Evolutionary conservation across 1,140 invertebrate genomes (phyloP).

Genomic region (Sesamia nonagrioides): DNA sequence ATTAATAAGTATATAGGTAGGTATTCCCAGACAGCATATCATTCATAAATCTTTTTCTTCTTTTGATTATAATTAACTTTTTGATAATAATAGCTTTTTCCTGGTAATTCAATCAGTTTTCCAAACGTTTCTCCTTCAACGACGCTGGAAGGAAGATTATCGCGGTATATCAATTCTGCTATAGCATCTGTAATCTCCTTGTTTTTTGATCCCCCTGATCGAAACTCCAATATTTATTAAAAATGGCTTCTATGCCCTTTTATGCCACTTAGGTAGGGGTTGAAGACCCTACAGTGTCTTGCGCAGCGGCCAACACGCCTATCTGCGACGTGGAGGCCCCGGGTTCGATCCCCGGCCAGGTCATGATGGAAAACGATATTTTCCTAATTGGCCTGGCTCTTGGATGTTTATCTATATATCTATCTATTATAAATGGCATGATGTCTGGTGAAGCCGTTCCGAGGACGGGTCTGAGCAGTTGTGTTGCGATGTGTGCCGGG

Average conservation of each 20-base stretch:
- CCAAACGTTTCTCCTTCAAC: slow-evolving; percentile 25
- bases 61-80: slow-evolving; percentile 59
- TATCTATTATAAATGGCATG: too few species aligned
- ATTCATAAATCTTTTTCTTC: slow-evolving; percentile 60
- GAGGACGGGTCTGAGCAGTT: too few species aligned
- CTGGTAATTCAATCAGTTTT: slow-evolving; percentile 43
- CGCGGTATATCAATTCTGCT: slow-evolving; percentile 52
- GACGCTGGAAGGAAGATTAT: slow-evolving; percentile 47
- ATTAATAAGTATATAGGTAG: slow-evolving; percentile 57
- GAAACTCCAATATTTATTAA: slow-evolving; percentile 53
- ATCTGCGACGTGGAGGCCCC: too few species aligned
- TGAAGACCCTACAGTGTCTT: slow-evolving; percentile 16
- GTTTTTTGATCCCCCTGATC: slow-evolving; percentile 50
- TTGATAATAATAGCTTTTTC: slow-evolving; percentile 57
- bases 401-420: too few species aligned
- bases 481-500: too few species aligned
- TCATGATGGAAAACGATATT: too few species aligned
- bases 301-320: too few species aligned
- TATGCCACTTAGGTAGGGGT: slow-evolving; percentile 14
- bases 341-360: too few species aligned
- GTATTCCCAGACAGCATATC: slow-evolving; percentile 56
- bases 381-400: too few species aligned
- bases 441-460: too few species aligned
- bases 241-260: slow-evolving; percentile 50
- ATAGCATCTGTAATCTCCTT: slow-evolving; percentile 55